A percentile compares a stretch with the other conserved stretches of the same genome.
These are phyloP conservation scores for Diarsia dahlii DNA, from an alignment of 2,888 invertebrate species.

Conservation along the genomic window DNA sequence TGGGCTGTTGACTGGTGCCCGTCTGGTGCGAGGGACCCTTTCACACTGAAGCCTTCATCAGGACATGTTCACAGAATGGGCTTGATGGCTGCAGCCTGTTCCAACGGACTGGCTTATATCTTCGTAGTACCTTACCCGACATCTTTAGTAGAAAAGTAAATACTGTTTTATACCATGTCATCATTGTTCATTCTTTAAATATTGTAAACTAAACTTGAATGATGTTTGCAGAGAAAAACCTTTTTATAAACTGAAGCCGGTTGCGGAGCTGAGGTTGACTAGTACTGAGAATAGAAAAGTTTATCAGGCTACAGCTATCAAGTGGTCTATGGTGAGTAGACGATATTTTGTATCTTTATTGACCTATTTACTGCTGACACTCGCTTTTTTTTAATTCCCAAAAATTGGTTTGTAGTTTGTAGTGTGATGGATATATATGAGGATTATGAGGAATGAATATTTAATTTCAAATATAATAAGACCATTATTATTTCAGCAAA, in stretches of 20 bases:
- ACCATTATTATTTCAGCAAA: slow-evolving; percentile 77
- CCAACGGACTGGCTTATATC: slow-evolving; percentile 92
- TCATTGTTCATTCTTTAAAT: background rate
- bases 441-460: background rate
- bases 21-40: slow-evolving; percentile 91
- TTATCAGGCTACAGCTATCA: slow-evolving; percentile 88
- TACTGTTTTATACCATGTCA: background rate
- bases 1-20: slow-evolving; percentile 95
- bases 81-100: slow-evolving; percentile 93
- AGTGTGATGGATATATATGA: background rate
- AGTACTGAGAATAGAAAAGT: slow-evolving; percentile 67
- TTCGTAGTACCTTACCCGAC: slow-evolving; percentile 90
- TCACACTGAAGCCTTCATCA: slow-evolving; percentile 11
- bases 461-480: background rate
- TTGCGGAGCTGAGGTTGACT: slow-evolving; percentile 82
- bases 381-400: background rate
- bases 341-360: background rate
- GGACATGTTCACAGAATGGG: slow-evolving; percentile 88
- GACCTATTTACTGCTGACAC: no score
- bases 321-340: slow-evolving; percentile 86
- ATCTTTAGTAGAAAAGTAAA: slow-evolving; percentile 73
- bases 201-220: background rate
- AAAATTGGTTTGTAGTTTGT: background rate
- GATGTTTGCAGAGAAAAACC: slow-evolving; percentile 77
- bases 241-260: slow-evolving; percentile 86